phyloP scores from a whole-genome alignment of 64 coral and sea anemone genomes.

The Catalaphyllia jardinei region DNA sequence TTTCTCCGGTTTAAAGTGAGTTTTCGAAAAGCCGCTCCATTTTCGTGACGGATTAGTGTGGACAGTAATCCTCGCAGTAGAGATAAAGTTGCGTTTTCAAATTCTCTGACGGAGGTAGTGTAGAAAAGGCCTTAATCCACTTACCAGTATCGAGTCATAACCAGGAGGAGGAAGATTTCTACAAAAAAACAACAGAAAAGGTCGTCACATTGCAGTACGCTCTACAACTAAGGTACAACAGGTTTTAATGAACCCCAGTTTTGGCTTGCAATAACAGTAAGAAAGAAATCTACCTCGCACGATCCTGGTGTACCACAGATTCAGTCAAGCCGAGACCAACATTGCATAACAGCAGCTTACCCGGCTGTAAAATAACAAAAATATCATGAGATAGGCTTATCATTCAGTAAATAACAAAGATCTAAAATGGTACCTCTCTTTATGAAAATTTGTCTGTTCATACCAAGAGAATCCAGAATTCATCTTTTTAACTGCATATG shows the following conservation, averaged over 20 bases:
- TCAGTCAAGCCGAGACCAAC: slow-evolving; percentile 80
- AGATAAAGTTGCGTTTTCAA: too few relatives aligned
- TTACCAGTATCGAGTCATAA: slow-evolving; percentile 82
- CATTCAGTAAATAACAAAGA: neutral
- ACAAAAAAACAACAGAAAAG: neutral
- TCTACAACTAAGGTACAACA: neutral
- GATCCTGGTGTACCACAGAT: slow-evolving; percentile 66
- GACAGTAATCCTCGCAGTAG: too few relatives aligned
- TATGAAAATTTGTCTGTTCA: too few relatives aligned
- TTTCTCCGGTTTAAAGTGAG: too few relatives aligned
- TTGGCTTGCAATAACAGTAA: neutral
- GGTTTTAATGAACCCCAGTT: too few relatives aligned
- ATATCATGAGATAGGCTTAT: neutral
- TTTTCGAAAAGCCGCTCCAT: too few relatives aligned
- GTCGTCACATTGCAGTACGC: neutral
- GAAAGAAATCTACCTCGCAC: slow-evolving; percentile 37
- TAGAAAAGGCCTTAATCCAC: neutral
- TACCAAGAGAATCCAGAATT: too few relatives aligned
- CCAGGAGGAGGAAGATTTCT: slow-evolving; percentile 73
- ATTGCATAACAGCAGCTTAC: slow-evolving; percentile 80
- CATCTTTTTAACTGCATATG: too few relatives aligned
- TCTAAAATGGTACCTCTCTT: too few relatives aligned
- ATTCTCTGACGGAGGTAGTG: too few relatives aligned
- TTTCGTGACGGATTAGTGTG: too few relatives aligned
- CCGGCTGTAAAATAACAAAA: slow-evolving; percentile 45